These are phyloP conservation scores for Archips crataeganus DNA, from an alignment of 2,888 invertebrate species.

Conservation along the genomic window DNA sequence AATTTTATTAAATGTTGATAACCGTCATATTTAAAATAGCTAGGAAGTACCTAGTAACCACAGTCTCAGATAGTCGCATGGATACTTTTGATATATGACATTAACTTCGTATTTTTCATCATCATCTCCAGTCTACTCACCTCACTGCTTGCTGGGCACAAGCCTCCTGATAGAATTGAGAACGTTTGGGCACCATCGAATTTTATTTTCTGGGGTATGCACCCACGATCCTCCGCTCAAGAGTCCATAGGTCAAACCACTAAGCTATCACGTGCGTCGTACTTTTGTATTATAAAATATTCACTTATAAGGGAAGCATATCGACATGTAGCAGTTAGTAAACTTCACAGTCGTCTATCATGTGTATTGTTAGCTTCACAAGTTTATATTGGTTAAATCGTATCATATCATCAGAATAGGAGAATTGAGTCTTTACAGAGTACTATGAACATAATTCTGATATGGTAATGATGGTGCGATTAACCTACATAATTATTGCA, in stretches of 20 bases:
- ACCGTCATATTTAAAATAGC: not conserved
- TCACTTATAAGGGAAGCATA: not conserved
- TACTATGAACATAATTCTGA: not conserved
- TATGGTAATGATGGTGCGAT: not conserved
- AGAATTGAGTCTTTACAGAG: not conserved
- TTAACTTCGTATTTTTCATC: no score
- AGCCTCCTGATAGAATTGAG: no score
- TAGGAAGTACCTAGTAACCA: not conserved
- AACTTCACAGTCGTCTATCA: not conserved
- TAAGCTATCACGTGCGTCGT: no score
- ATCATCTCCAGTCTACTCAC: no score
- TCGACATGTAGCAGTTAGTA: not conserved
- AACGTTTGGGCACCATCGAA: no score
- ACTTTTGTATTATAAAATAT: no score
- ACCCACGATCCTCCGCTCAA: no score
- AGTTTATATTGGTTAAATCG: not conserved
- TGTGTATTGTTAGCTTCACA: not conserved
- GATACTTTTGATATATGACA: no score
- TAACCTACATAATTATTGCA: not conserved
- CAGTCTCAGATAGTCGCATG: no score
- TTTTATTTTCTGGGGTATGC: no score
- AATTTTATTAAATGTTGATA: not conserved
- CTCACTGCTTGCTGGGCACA: no score
- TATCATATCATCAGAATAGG: not conserved
- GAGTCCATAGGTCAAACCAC: no score